Evolutionary conservation across 2,113 vertebrate genomes (phyloP).

Genomic region (Calypte anna): DNA sequence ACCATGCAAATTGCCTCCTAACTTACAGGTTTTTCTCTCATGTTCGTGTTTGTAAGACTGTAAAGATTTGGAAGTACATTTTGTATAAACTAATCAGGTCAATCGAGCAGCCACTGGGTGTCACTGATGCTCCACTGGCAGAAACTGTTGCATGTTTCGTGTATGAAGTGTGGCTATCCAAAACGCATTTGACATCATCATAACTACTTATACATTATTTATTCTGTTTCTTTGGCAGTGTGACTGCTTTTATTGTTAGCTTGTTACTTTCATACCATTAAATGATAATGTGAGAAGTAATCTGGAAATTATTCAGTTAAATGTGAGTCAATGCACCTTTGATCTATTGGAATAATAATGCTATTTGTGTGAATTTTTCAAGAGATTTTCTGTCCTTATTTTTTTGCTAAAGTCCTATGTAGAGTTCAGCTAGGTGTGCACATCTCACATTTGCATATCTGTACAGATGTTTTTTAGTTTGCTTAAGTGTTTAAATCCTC

Average conservation of each 20-base stretch:
- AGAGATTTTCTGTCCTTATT: not conserved
- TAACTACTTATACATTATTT: not conserved
- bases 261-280: conserved; percentile 3
- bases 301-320: not conserved
- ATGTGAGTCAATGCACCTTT: not conserved
- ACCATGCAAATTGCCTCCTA: not conserved
- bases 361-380: not conserved
- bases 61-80: not conserved
- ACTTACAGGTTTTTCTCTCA: not conserved
- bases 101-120: conserved; percentile 54
- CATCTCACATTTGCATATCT: not conserved
- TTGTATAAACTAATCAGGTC: not conserved
- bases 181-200: not conserved
- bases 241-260: not conserved
- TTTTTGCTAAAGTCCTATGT: not conserved
- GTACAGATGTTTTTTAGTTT: not conserved
- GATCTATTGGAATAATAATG: not conserved
- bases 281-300: not conserved
- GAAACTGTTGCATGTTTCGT: not conserved
- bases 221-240: not conserved
- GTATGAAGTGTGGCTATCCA: accelerated
- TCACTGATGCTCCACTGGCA: conserved; percentile 16
- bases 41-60: not conserved
- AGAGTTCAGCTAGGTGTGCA: not conserved
- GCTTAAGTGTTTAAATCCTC: not conserved